A percentile compares a stretch with the other conserved stretches of the same genome.
These are phyloP conservation scores for Notiomystis cincta DNA, from an alignment of 2,113 vertebrate species.

Conservation along the genomic window DNA sequence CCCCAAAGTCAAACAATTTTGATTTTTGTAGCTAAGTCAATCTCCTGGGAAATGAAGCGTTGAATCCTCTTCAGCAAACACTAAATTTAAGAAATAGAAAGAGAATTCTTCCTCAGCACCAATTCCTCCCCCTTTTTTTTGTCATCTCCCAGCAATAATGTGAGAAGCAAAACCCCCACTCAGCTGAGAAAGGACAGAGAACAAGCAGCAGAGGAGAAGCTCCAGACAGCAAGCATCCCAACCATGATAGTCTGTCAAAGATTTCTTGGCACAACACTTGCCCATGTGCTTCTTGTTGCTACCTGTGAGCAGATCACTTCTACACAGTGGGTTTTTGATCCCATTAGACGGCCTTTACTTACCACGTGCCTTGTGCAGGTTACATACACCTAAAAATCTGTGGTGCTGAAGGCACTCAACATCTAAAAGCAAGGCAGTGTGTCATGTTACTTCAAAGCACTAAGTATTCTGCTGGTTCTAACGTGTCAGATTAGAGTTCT, in stretches of 20 bases:
- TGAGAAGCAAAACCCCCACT: background rate
- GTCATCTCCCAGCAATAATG: background rate
- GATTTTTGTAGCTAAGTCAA: background rate
- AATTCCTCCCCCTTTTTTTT: background rate
- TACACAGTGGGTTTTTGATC: background rate
- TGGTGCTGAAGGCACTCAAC: background rate
- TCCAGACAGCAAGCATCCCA: background rate
- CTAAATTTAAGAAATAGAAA: background rate
- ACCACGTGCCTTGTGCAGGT: accelerated
- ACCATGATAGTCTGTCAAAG: background rate
- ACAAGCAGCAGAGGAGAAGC: background rate
- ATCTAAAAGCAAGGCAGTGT: background rate
- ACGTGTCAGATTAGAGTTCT: background rate
- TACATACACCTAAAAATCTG: background rate
- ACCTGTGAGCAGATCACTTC: background rate
- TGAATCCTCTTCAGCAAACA: background rate
- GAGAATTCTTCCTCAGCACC: background rate
- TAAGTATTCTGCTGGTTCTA: background rate
- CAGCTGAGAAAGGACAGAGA: background rate
- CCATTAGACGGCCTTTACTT: background rate
- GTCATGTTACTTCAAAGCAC: background rate
- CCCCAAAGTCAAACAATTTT: background rate
- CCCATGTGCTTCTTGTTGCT: background rate
- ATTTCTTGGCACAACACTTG: background rate
- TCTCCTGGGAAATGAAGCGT: background rate